Evolutionary conservation across 2,797 vertebrate species (phyloP).

Genomic region (Scarus forsteni): DNA sequence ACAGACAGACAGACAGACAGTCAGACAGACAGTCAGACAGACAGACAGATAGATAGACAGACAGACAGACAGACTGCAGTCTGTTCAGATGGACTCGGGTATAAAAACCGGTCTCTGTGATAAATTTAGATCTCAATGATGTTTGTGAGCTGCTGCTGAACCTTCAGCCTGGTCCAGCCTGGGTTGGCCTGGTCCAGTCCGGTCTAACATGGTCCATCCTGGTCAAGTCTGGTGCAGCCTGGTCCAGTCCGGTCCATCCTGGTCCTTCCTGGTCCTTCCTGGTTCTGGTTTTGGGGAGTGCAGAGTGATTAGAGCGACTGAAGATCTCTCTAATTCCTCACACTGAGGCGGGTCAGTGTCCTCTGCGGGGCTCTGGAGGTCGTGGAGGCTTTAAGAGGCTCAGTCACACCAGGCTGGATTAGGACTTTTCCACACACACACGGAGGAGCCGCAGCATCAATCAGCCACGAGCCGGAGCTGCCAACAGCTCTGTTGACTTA

Average conservation of each 20-base stretch:
- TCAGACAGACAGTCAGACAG: too few species aligned
- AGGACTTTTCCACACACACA: conserved; percentile 15
- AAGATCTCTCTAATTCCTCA: not conserved
- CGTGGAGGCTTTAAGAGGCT: conserved; percentile 43
- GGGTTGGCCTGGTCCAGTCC: too few species aligned
- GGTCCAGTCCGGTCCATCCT: not conserved
- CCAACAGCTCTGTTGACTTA: conserved; percentile 32
- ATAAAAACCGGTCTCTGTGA: too few species aligned
- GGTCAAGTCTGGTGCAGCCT: not conserved
- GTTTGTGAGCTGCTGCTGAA: too few species aligned
- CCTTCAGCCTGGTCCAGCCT: too few species aligned
- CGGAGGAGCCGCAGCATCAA: conserved; percentile 8
- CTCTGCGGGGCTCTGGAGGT: conserved; percentile 43
- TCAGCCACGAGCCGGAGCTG: conserved; percentile 23
- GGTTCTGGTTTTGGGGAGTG: not conserved
- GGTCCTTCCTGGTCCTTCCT: not conserved
- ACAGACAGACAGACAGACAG: too few species aligned
- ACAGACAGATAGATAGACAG: too few species aligned
- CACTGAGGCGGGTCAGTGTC: conserved; percentile 15
- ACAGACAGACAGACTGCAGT: too few species aligned
- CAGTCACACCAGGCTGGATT: conserved; percentile 47
- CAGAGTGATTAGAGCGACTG: not conserved
- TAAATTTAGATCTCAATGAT: too few species aligned
- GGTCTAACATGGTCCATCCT: too few species aligned
- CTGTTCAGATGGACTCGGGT: too few species aligned